Conservation (phyloP, 2,797 vertebrate genomes). For the Odontamblyopus lacepedii region DNA sequence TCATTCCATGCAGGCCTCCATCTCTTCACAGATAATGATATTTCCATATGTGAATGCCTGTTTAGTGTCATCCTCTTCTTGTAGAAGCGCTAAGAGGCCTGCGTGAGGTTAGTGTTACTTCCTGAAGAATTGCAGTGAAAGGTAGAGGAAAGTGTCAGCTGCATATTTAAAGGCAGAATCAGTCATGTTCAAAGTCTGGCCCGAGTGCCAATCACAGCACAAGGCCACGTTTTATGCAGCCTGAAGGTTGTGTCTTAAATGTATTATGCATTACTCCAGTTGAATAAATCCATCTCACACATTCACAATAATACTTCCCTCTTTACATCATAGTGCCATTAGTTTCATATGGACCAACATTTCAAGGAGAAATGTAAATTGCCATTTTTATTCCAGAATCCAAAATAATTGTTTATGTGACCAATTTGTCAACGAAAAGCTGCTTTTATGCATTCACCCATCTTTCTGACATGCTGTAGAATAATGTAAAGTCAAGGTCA, state of each 20-base stretch:
- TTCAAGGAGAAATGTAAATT: conserved; percentile 12
- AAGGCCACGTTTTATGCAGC: conserved; percentile 14
- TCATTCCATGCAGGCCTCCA: background rate
- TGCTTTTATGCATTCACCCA: background rate
- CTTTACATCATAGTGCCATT: conserved; percentile 8
- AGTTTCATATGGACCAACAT: conserved; percentile 4
- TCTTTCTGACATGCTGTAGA: conserved; percentile 7
- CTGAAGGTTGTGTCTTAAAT: conserved; percentile 14
- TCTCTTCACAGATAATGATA: conserved; percentile 5
- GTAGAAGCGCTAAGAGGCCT: conserved; percentile 21
- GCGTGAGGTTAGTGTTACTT: conserved; percentile 3
- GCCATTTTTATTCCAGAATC: background rate
- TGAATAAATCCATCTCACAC: conserved; percentile 5
- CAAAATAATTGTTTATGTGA: conserved; percentile 6
- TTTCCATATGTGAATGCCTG: conserved; percentile 17
- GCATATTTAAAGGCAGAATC: conserved; percentile 3
- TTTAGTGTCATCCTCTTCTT: conserved; percentile 18
- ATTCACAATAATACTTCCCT: conserved; percentile 10
- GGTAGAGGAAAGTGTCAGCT: conserved; percentile 1
- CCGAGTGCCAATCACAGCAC: conserved; percentile 17
- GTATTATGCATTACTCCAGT: conserved; percentile 10
- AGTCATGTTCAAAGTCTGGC: conserved; percentile 18
- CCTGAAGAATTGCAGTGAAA: conserved; percentile 5
- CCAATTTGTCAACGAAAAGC: conserved; percentile 5
- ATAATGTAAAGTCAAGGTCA: conserved; percentile 7